Percentiles rank a stretch among this genome's conserved stretches.
Conservation (phyloP, 2,113 vertebrate species). For the Alethe castanea region DNA sequence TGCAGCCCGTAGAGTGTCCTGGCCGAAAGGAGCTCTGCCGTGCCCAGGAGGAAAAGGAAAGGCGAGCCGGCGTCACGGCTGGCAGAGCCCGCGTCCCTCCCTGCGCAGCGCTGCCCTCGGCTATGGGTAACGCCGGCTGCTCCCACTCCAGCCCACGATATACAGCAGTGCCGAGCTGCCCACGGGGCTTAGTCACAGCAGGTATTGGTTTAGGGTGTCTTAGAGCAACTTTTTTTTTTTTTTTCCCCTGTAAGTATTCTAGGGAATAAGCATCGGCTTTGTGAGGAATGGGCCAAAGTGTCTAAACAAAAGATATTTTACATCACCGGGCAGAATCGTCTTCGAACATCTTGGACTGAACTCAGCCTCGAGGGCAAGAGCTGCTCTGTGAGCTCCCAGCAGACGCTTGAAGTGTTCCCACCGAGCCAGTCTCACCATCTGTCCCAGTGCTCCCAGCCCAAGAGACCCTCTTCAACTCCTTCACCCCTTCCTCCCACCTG, state of each 20-base stretch:
- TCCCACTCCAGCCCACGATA: conserved; percentile 50
- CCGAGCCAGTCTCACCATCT: neutral
- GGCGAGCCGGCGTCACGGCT: neutral
- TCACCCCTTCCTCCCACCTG: neutral
- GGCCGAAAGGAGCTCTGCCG: conserved; percentile 51
- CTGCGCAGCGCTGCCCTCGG: conserved; percentile 9
- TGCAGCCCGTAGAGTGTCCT: conserved; percentile 44
- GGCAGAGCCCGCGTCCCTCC: conserved; percentile 7
- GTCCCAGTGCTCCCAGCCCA: neutral
- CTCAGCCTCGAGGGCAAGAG: neutral
- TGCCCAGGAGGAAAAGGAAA: conserved; percentile 12
- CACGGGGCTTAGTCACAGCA: conserved; percentile 62
- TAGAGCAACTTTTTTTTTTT: neutral
- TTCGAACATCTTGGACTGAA: neutral
- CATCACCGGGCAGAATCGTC: neutral
- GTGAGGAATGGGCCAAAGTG: neutral
- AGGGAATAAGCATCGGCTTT: conserved; percentile 54
- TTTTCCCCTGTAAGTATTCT: conserved; percentile 23
- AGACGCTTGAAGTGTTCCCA: neutral
- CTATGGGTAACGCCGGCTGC: neutral
- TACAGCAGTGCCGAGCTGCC: conserved; percentile 58
- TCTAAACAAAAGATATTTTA: conserved; percentile 33
- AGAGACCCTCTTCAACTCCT: neutral
- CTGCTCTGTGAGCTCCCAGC: neutral
- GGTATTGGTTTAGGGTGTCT: conserved; percentile 61